phyloP scores from a whole-genome alignment of 2,797 vertebrate species.

The Rallus crepitans region DNA sequence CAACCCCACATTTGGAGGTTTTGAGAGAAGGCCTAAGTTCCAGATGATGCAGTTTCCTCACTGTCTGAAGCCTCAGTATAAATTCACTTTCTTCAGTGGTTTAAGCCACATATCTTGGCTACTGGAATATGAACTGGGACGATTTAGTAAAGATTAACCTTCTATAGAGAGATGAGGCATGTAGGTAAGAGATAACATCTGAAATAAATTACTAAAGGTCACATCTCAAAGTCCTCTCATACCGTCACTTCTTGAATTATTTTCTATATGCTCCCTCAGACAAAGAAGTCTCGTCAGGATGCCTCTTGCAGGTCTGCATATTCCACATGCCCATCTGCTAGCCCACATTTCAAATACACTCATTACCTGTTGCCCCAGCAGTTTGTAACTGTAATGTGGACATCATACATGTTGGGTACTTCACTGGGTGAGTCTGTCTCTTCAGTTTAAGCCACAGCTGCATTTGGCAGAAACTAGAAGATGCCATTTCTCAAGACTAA shows the following conservation, averaged over 20 bases:
- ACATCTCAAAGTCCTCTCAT: neutral
- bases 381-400: neutral
- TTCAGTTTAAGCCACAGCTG: neutral
- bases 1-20: neutral
- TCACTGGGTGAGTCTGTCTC: neutral
- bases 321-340: neutral
- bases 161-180: neutral
- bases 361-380: neutral
- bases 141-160: neutral
- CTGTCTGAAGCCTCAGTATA: neutral
- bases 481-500: neutral
- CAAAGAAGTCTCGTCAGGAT: neutral
- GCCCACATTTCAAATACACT: neutral
- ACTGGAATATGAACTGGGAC: neutral
- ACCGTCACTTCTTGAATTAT: neutral
- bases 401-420: neutral
- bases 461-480: neutral
- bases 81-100: neutral
- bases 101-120: neutral
- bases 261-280: neutral
- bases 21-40: neutral
- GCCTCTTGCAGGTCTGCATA: neutral
- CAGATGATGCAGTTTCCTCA: neutral
- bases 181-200: neutral
- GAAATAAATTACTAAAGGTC: neutral